A percentile compares a stretch with the other conserved stretches of the same genome.
Evolutionary conservation across 1,140 invertebrate species (phyloP).

Genomic region (Homalodisca vitripennis): DNA sequence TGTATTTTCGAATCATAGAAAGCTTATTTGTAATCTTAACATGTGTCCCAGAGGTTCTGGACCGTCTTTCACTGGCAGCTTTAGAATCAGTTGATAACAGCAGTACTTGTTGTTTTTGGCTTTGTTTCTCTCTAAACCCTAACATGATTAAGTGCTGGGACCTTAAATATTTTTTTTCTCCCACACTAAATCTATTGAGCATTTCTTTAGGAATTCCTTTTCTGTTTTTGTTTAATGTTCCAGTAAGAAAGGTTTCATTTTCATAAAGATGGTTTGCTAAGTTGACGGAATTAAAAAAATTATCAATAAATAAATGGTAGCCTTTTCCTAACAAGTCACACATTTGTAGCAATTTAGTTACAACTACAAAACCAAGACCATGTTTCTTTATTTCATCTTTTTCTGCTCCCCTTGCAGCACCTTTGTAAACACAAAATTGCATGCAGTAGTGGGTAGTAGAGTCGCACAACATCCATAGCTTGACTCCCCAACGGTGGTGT

Average conservation of each 20-base stretch:
- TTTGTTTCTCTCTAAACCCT: constrained; percentile 33
- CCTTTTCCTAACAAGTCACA: neutral
- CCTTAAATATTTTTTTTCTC: constrained; percentile 34
- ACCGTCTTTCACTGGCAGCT: too few species aligned
- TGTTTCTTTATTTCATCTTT: neutral
- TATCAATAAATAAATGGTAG: neutral
- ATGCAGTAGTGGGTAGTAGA: neutral
- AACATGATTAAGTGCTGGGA: constrained; percentile 26
- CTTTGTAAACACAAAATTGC: neutral
- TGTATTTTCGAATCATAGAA: constrained; percentile 32
- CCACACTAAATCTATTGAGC: constrained; percentile 27
- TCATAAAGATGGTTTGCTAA: too few species aligned
- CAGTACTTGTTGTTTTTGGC: constrained; percentile 36
- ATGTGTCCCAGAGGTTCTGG: too few species aligned
- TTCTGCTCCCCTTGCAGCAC: neutral
- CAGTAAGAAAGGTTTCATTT: too few species aligned
- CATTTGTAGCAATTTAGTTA: neutral
- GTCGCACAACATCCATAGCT: neutral
- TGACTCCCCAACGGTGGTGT: too few species aligned
- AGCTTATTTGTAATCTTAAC: constrained; percentile 26
- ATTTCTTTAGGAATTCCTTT: constrained; percentile 32
- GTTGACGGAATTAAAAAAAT: neutral
- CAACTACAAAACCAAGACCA: neutral
- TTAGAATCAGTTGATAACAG: constrained; percentile 32
- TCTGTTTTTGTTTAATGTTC: constrained; percentile 32